Conservation (phyloP, 2,888 invertebrate genomes). For the Lobophora halterata region DNA sequence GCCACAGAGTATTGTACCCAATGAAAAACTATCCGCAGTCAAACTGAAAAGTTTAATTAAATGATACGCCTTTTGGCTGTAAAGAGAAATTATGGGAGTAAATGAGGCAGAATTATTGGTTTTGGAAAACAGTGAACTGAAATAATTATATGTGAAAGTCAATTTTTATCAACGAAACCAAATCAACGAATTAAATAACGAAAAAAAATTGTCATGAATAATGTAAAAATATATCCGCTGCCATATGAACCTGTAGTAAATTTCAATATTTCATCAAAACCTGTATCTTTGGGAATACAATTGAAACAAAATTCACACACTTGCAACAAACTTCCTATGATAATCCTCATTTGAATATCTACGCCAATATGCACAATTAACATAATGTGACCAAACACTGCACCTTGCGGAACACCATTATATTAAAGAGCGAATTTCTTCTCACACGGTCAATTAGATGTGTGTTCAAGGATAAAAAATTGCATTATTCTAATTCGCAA, state of each 20-base stretch:
- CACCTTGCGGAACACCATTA: slow-evolving; percentile 27
- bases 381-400: slow-evolving; percentile 39
- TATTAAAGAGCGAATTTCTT: slow-evolving; percentile 40
- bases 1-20: slow-evolving; percentile 47
- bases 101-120: too few species aligned
- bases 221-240: slow-evolving; percentile 7
- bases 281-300: slow-evolving; percentile 50
- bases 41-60: slow-evolving; percentile 51
- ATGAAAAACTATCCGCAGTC: slow-evolving; percentile 61
- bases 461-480: slow-evolving; percentile 52
- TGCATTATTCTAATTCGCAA: slow-evolving; percentile 52
- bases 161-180: too few species aligned
- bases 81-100: slow-evolving; percentile 9
- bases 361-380: slow-evolving; percentile 50
- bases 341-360: slow-evolving; percentile 57
- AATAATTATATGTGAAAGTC: too few species aligned
- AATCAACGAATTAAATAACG: neutral
- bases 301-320: slow-evolving; percentile 57
- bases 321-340: slow-evolving; percentile 41
- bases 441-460: slow-evolving; percentile 69
- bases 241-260: slow-evolving; percentile 24
- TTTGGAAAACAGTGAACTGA: neutral
- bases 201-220: too few species aligned
- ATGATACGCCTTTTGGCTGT: slow-evolving; percentile 43
- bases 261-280: slow-evolving; percentile 27